Conservation (phyloP, 2,113 vertebrate species). For the human region GRCh38 chr1:19012001-19012500, state of each 20-base stretch:
- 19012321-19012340: background rate
- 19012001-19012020: background rate
- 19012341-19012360: background rate
- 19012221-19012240: background rate
- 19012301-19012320: background rate
- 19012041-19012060: background rate
- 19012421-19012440: fast-evolving
- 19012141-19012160: background rate
- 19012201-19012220: background rate
- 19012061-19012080: background rate
- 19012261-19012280: background rate
- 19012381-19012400: background rate
- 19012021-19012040: fast-evolving
- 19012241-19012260: background rate
- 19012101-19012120: fast-evolving
- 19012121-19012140: fast-evolving
- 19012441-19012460: background rate
- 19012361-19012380: background rate
- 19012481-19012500: fast-evolving
- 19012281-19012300: background rate
- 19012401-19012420: background rate
- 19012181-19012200: background rate
- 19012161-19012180: background rate
- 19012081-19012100: fast-evolving
- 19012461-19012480: background rate